Evolutionary conservation across 2,797 vertebrate genomes (phyloP), one percentile per base, ranked within the genome.

Genomic region (Nannoperca australis): DNA sequence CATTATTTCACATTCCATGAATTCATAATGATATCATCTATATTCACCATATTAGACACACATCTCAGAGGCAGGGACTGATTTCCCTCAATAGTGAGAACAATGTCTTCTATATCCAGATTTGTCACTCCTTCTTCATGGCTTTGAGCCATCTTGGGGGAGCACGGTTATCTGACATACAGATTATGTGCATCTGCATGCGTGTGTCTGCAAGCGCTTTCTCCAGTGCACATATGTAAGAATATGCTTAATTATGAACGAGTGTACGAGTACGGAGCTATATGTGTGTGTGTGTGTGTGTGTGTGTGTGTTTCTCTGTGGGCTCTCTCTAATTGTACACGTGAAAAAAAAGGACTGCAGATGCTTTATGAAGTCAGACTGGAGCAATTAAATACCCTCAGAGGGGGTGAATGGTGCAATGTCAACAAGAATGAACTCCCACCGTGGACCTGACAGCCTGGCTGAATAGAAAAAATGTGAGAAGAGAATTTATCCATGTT

Each of bases 1-100:
- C 82, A 89, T 91, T 87, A 89, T 92, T 93, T 88, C 70, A 85
- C 84, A 85, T 85, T 69, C 70, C 61, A 83, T 89, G 85, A 88
- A 91, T 92, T 89, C 62, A 76, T 88, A 90, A 91, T 77, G 79
- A 86, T 76, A 77, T 78, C 80, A 83, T 89, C 82, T 88, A 85
- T 88, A 86, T 89, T 92, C 88, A 87, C 83, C 77, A 73, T 80
- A 88, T 91, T 90, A 87, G 83, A 81, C 81, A 90, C 85, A 91
- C 89, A 85, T 89, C 79, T 92, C 72, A 83, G 66, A 87, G 72
- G 69, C 73, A 65, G 38, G 14, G 32, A 38, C 62, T 59, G 77
- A 85, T 87, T 89, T 78, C 53, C 61, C 68, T 82, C 65, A 81
- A 61, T 76, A 55, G 70, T 36, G 61, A 80, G 75, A 85, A 84